Conservation (phyloP, 2,888 invertebrate genomes). For the Drosophila parthenogenetica region DNA sequence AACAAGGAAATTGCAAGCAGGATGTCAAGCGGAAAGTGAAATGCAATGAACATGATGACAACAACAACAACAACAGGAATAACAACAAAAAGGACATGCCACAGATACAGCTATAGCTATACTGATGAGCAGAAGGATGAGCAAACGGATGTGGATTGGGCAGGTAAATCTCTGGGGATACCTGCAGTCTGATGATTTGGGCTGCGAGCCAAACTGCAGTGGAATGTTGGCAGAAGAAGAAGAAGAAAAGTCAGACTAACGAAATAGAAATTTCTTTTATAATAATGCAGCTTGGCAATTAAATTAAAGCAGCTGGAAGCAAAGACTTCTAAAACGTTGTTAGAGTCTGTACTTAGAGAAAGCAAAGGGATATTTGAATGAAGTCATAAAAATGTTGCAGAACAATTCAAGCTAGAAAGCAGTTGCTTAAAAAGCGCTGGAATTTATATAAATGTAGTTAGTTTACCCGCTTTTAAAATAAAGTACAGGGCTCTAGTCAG, state of each 20-base stretch:
- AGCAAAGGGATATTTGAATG: too few relatives aligned
- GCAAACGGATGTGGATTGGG: constrained; percentile 17
- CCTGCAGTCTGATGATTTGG: constrained; percentile 37
- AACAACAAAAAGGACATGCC: constrained; percentile 31
- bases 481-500: too few relatives aligned
- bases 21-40: constrained; percentile 74
- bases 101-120: constrained; percentile 30
- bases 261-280: constrained; percentile 24
- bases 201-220: constrained; percentile 20
- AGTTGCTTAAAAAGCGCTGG: too few relatives aligned
- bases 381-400: too few relatives aligned
- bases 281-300: constrained; percentile 53
- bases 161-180: constrained; percentile 29
- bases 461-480: too few relatives aligned
- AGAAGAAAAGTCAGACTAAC: constrained; percentile 14
- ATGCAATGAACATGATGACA: constrained; percentile 69
- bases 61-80: constrained; percentile 29
- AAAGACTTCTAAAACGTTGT: not conserved
- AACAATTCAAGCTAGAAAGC: too few relatives aligned
- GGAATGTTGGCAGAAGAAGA: constrained; percentile 28
- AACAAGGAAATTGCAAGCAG: constrained; percentile 74
- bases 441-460: too few relatives aligned
- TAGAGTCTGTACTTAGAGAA: too few relatives aligned
- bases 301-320: constrained; percentile 40
- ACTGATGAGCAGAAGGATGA: constrained; percentile 24